Percentiles rank a stretch among this genome's conserved stretches.
Evolutionary conservation across 2,888 invertebrate species (phyloP).

Genomic region (Eucriotettix oculatus): DNA sequence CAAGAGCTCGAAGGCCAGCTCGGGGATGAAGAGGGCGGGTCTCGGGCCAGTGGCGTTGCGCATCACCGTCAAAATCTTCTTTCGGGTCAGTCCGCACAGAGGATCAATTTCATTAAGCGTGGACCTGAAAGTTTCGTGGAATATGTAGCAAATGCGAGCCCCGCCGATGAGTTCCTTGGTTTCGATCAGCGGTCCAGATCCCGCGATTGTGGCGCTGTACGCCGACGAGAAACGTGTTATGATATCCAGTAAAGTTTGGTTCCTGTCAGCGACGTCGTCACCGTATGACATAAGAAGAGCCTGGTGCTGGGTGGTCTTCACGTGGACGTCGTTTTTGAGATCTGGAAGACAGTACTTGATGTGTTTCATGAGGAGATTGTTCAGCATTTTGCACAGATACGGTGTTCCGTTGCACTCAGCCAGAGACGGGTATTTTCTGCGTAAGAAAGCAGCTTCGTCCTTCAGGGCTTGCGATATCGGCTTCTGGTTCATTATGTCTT

Average conservation of each 20-base stretch:
- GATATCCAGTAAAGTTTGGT: slow-evolving; percentile 90
- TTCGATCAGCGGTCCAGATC: slow-evolving; percentile 93
- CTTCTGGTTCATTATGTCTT: slow-evolving; percentile 88
- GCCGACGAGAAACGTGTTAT: slow-evolving; percentile 98
- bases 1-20: slow-evolving; percentile 43
- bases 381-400: slow-evolving; percentile 91
- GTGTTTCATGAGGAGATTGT: slow-evolving; percentile 95
- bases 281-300: slow-evolving; percentile 89
- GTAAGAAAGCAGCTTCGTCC: slow-evolving; percentile 88
- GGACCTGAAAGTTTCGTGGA: slow-evolving; percentile 44
- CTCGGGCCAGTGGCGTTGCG: slow-evolving; percentile 39
- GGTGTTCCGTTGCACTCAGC: slow-evolving; percentile 93
- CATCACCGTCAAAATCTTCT: slow-evolving; percentile 45
- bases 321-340: slow-evolving; percentile 93
- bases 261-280: slow-evolving; percentile 91
- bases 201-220: slow-evolving; percentile 96
- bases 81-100: slow-evolving; percentile 34
- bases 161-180: slow-evolving; percentile 75
- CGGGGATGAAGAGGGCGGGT: slow-evolving; percentile 27
- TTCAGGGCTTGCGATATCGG: slow-evolving; percentile 60
- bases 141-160: slow-evolving; percentile 46
- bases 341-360: slow-evolving; percentile 97
- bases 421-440: slow-evolving; percentile 92
- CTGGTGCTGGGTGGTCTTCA: slow-evolving; percentile 97
- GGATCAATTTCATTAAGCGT: slow-evolving; percentile 40